Conservation (phyloP, 2,113 vertebrate species). For the Corvus cornix region DNA sequence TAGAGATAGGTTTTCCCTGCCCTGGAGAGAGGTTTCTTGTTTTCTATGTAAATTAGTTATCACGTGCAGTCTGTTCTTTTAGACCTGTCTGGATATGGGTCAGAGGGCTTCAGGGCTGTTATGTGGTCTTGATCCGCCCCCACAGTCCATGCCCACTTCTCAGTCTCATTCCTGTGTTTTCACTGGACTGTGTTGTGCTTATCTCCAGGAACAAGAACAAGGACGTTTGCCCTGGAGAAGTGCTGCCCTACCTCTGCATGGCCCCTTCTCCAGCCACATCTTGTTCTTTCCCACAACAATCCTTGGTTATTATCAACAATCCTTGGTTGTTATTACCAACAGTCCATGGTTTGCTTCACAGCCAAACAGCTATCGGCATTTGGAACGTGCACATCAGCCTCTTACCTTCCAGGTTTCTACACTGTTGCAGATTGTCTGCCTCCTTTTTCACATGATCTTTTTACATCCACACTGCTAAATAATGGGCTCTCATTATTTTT, state of each 20-base stretch:
- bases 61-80: not conserved
- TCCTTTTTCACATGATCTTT: not conserved
- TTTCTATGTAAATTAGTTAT: not conserved
- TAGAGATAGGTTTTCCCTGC: not conserved
- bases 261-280: not conserved
- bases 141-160: fast-evolving
- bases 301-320: not conserved
- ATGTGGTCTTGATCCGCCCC: not conserved
- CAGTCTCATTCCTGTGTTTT: fast-evolving
- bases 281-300: not conserved
- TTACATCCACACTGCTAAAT: not conserved
- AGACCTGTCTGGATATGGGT: not conserved
- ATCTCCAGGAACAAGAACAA: not conserved
- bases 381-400: not conserved
- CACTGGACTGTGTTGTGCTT: not conserved
- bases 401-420: not conserved
- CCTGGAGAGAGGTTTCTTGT: not conserved
- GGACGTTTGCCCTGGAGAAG: fast-evolving
- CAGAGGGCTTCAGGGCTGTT: not conserved
- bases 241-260: not conserved
- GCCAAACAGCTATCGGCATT: fast-evolving
- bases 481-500: not conserved
- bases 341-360: not conserved
- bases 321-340: not conserved
- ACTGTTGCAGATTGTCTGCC: not conserved